Percentiles rank a stretch among this genome's conserved stretches.
Evolutionary conservation across 2,113 vertebrate species (phyloP).

Genomic region (Menura novaehollandiae): DNA sequence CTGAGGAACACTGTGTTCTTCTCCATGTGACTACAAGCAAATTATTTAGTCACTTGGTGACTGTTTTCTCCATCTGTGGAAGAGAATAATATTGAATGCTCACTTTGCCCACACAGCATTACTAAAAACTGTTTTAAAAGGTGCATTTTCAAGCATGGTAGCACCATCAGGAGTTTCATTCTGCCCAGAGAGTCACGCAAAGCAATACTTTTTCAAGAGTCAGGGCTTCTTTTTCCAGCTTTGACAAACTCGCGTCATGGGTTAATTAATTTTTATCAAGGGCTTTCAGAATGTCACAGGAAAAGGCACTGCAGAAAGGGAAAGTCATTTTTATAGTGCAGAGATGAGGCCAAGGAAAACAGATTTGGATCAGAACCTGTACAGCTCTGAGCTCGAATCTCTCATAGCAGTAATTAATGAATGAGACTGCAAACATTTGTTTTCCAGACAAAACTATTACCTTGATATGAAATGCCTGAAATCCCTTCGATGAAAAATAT

Average conservation of each 20-base stretch:
- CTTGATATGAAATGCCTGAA: not conserved
- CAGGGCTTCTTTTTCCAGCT: not conserved
- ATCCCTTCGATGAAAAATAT: not conserved
- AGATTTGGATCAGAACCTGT: not conserved
- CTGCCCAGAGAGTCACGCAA: not conserved
- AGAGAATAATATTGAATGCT: slow-evolving; percentile 17
- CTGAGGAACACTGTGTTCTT: slow-evolving; percentile 3
- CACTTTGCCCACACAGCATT: slow-evolving; percentile 55
- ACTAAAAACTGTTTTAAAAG: not conserved
- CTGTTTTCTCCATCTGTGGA: slow-evolving; percentile 46
- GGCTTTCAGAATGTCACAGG: not conserved
- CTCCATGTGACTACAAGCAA: not conserved
- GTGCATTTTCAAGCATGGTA: not conserved
- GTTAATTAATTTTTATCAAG: not conserved
- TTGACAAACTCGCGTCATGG: not conserved
- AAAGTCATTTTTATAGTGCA: not conserved
- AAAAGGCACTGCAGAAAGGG: not conserved
- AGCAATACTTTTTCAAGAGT: not conserved
- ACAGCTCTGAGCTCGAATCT: not conserved
- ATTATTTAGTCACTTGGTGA: slow-evolving; percentile 6
- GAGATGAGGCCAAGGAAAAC: slow-evolving; percentile 19
- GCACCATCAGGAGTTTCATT: not conserved
- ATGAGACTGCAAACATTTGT: slow-evolving; percentile 15
- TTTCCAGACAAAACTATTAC: not conserved
- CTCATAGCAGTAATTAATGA: slow-evolving; percentile 2